Evolutionary conservation across 2,888 invertebrate genomes (phyloP).

Genomic region (Caenorhabditis doughertyi): DNA sequence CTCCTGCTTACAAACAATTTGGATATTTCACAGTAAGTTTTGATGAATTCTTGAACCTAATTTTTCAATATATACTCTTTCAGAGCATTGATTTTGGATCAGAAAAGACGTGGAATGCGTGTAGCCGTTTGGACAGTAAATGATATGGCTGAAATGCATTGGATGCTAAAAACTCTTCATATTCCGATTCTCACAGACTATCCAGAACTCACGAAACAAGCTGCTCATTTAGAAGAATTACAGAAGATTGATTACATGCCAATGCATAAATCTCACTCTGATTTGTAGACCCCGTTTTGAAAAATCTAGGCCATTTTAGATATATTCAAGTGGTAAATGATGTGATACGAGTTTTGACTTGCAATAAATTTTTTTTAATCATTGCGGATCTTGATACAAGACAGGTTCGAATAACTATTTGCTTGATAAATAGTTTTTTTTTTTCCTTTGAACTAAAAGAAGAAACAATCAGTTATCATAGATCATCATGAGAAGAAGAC

Average conservation of each 20-base stretch:
- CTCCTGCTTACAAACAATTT: constrained; percentile 79
- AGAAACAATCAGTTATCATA: not conserved
- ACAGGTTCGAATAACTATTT: too few species aligned
- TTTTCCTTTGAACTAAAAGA: constrained; percentile 10
- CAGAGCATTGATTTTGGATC: constrained; percentile 66
- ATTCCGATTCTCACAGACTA: constrained; percentile 81
- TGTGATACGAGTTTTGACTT: constrained; percentile 45
- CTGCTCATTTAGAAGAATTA: constrained; percentile 43
- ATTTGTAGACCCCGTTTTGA: constrained; percentile 28
- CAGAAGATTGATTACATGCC: constrained; percentile 54
- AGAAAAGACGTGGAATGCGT: constrained; percentile 65
- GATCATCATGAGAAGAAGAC: not conserved
- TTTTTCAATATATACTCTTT: not conserved
- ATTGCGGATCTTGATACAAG: not conserved
- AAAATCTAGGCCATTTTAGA: constrained; percentile 2
- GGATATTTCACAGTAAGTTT: constrained; percentile 77
- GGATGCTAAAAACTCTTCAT: constrained; percentile 79
- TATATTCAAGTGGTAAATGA: not conserved
- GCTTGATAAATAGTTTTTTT: too few species aligned
- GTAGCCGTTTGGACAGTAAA: constrained; percentile 81
- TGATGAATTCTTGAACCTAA: not conserved
- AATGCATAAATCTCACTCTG: constrained; percentile 48
- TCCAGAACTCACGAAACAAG: constrained; percentile 71
- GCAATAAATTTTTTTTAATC: too few species aligned
- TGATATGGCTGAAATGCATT: constrained; percentile 79